Base-by-base conservation (phyloP, 2,797 vertebrate genomes). In the Alectoris magna region DNA sequence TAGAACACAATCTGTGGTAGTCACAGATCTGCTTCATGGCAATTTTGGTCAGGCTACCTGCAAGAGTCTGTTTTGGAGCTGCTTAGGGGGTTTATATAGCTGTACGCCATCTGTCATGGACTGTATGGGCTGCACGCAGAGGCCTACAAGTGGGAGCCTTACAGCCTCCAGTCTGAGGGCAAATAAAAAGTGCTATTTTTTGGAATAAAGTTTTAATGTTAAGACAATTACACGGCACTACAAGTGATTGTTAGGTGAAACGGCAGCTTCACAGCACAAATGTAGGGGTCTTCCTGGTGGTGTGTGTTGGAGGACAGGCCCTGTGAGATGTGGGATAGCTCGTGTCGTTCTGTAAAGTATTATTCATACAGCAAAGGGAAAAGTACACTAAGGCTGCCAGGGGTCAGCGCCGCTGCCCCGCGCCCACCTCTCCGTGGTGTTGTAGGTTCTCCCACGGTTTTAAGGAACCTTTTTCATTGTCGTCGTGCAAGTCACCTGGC, bases 301-400 rank as follows among this genome's bases (percentile, higher is more conserved):
- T 70, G 53, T 66, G 39, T 1, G 18, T 55, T 81, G 31, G 59
- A 76, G 68, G 53, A 24, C 18, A 4, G 63, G 70, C 29, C 17
- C 24, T 8, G 1, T 46, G 41, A 70, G 78, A 79, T 18, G 46
- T 58, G 18, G 58, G 29, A 41, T 27, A 67, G 79, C 36, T 73
- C 38, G 34, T 34, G 48, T 56, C 44, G 46, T 36, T 58, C 41
- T 23, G 17, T 49, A 60, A 44, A 80, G 56, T 58, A 73, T 90
- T 90, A 84, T 80, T 94, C 93, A 63, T 84, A 93, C 81, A 77
- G 94, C 91, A 95, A 90, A 95, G 70, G 77, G 41, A 2, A 44
- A 87, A 87, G 69, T 71, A 90, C 49, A 29, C 74, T 87, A 87
- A 16, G 3, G 6, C 51, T 53, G 51, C 9, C 27, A 29, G 58